Evolutionary conservation across 2,888 invertebrate genomes (phyloP), one percentile per base, ranked within the genome.

Genomic region (Phyllotreta cruciferae): DNA sequence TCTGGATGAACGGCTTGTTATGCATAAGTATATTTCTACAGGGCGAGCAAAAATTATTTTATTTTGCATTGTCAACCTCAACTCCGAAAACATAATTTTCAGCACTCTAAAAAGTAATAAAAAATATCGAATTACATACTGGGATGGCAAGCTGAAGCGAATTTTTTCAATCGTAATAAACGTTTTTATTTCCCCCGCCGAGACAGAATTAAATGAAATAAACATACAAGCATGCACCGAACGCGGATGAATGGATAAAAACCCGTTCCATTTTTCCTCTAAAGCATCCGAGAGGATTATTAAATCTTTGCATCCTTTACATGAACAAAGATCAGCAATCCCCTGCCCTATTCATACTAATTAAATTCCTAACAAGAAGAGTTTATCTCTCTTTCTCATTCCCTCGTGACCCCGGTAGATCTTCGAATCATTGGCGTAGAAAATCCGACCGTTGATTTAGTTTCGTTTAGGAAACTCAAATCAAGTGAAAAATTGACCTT

Each of bases 301-400:
- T 50, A 56, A 62, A 62, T 56, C 50, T 62, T 49, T 8, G 62
- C 41, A 55, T 55, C 57, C 45, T 57, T 53, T 58, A 24, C 42
- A 53, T 11, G 53, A 63, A 45, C 35, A 53, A 58, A 58, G 52
- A 57, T 54, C 63, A 42, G 45, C 52, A 53, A 57, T 63, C 39
- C 54, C 47, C 45, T 36, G 38, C 57, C 39, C 63, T 45, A 63
- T 60, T 60, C 56, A 44, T 60, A 60, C 66, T 68, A 68, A 68
- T 68, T 68, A 68, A 68, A 68, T 68, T 68, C 68, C 68, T 41
- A 64, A 66, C 64, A 60, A 63, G 62, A 61, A 62, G 66, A 68
- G 66, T 66, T 60, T 66, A 60, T 66, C 64, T 62, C 63, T 60
- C 52, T 52, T 50, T 37, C 11, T 11, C 44, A 24, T 24, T 24